Evolutionary conservation across 1,140 invertebrate species (phyloP), one percentile per base, ranked within the genome.

Genomic region (Apis cerana): DNA sequence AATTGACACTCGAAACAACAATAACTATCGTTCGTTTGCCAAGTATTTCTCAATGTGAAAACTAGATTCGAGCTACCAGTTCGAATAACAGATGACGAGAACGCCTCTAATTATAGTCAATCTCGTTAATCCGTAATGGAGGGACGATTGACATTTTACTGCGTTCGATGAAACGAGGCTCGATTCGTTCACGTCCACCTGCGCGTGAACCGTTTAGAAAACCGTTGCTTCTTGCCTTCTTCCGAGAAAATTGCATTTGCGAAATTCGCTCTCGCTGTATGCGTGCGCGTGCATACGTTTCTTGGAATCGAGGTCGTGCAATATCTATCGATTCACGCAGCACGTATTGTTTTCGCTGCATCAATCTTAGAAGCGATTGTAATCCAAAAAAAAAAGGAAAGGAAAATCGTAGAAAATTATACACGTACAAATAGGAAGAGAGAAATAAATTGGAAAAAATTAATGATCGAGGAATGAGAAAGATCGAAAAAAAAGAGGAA

Each of bases 1-100:
- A 92, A 90, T 83, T 74, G 65, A 33, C 33, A 83, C 75, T 89
- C 85, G 59, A 86, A 43, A 84, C 77, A 87, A 88, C 82, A 89
- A 87, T 90, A 89, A 90, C 82, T 84, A 88, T 89, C 80, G 82
- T 61, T 12, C 1, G 17, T 64, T 56, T 90, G 91, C 91, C 91
- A 92, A 92, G 85, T 90, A 71, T 92, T 92, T 91, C 90, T 76
- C 86, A 92, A 92, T 85, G 80, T 48, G 74, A 27, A 75, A 59
- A 62, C 59, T 43, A 43, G 33, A 7, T 43, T 43, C 33, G 33
- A 33, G 33, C 33, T 2, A 43, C 61, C 54, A 19, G 65, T 74
- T 82, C 70, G 64, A n/a, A 67, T 83, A 64, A 75, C 19, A 43
- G 43, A 17, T 61, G 71, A 33, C 56, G 74, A 85, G 61, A 43